Evolutionary conservation across 1,140 invertebrate genomes (phyloP), one percentile per base, ranked within the genome.

Genomic region (Leptonema lineaticorne): DNA sequence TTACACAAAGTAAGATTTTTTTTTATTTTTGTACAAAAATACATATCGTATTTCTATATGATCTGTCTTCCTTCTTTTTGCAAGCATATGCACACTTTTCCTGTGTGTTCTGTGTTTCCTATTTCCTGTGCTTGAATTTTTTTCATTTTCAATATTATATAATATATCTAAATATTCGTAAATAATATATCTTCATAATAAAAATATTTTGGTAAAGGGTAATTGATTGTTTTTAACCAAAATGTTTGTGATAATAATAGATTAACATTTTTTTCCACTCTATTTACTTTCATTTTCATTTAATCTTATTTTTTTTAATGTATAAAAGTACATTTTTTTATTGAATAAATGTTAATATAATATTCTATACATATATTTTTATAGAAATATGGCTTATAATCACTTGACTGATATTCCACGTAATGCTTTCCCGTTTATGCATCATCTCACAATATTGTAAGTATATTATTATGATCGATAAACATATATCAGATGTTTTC

Each of bases 381-480:
- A 29, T 82, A 90, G 89, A 76, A 88, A 89, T 79, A 78, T 90
- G 71, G 88, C 85, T 68, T 86, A 82, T 77, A 90, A 90, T 81
- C 79, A 84, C 66, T 80, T 90, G 74, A 85, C 83, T 71, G 78
- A 81, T 77, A 85, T 89, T 78, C 83, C 85, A 71, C 78, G 81
- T 62, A 79, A 83, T 75, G 84, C 86, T 69, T 89, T 90, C 77
- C 84, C 85, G 26, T 74, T 75, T 66, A 82, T 88, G 79, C 75
- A 81, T 67, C 87, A 85, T 37, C 46, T 66, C n/a, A 37, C 59
- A 16, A 28, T 28, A 56, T 57, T 66, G 64, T 66, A 57, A 66
- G 53, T 66, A 57, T 24, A 24, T 65, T 50, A 2, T 7, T 27
- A 50, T n/a, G n/a, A n/a, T n/a, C n/a, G 11, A 28, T 24, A 59